These are phyloP conservation scores for Potorous gilbertii DNA, from an alignment of 2,797 vertebrate genomes.

Conservation along the genomic window DNA sequence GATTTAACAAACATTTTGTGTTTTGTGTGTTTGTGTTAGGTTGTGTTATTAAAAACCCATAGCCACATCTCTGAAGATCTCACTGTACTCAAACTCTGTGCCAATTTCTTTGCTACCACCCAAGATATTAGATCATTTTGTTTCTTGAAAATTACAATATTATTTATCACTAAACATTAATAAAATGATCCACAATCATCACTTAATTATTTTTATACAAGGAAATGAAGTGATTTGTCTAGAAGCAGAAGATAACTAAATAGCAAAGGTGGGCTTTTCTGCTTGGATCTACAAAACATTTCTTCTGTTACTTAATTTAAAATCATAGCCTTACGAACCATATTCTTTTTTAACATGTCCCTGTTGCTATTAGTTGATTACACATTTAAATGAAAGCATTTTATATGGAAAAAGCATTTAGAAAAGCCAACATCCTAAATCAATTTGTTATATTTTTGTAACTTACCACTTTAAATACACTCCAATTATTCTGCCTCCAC, in stretches of 20 bases:
- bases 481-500: slow-evolving; percentile 69
- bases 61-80: not conserved
- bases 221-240: not conserved
- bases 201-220: not conserved
- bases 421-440: slow-evolving; percentile 54
- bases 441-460: slow-evolving; percentile 70
- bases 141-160: not conserved
- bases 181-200: not conserved
- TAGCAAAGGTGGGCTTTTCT: not conserved
- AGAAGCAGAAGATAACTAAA: not conserved
- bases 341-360: not conserved
- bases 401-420: not conserved
- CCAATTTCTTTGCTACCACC: not conserved
- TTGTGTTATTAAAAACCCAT: not conserved
- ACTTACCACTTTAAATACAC: slow-evolving; percentile 73
- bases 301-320: not conserved
- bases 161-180: not conserved
- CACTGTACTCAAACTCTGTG: not conserved
- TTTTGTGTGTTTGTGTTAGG: not conserved
- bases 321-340: not conserved
- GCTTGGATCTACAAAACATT: not conserved
- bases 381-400: slow-evolving; percentile 41
- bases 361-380: not conserved
- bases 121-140: not conserved
- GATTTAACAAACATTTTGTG: not conserved